phyloP scores from a whole-genome alignment of 1,140 invertebrate genomes.

The Drosophila virilis region DNA sequence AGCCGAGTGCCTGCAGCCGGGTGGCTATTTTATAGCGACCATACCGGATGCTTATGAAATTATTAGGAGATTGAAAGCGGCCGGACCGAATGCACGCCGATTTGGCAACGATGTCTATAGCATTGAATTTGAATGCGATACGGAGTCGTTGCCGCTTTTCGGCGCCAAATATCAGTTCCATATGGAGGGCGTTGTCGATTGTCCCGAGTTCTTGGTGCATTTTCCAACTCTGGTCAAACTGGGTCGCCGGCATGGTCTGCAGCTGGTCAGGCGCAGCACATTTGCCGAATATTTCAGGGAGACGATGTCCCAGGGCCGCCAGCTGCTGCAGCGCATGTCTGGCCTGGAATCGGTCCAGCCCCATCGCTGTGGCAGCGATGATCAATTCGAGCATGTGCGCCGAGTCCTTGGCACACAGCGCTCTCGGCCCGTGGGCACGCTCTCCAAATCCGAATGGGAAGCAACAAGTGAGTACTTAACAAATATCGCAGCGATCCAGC shows the following conservation, averaged over 20 bases:
- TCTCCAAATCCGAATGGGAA: conserved; percentile 97
- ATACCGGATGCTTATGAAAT: conserved; percentile 97
- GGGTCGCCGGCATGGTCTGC: conserved; percentile 92
- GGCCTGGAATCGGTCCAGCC: conserved; percentile 90
- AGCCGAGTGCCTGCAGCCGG: conserved; percentile 93
- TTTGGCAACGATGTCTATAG: conserved; percentile 96
- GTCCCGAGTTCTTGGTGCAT: conserved; percentile 99
- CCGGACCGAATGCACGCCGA: conserved; percentile 86
- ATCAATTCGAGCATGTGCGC: conserved; percentile 91
- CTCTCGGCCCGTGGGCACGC: conserved; percentile 88
- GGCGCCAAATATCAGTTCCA: conserved; percentile 98
- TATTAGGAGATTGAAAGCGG: conserved; percentile 86
- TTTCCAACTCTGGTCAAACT: conserved; percentile 94
- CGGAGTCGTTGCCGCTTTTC: conserved; percentile 92
- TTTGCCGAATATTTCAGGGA: conserved; percentile 94
- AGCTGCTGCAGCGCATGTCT: conserved; percentile 90
- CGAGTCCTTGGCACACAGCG: conserved; percentile 73
- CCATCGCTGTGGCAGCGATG: conserved; percentile 84
- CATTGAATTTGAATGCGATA: conserved; percentile 91
- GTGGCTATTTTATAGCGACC: conserved; percentile 98
- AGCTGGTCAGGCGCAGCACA: conserved; percentile 89
- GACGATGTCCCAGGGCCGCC: conserved; percentile 85
- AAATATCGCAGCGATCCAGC: too few species aligned
- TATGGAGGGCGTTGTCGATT: conserved; percentile 97
- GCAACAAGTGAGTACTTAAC: conserved; percentile 89